Evolutionary conservation across 2,888 invertebrate genomes (phyloP), one percentile per base, ranked within the genome.

Genomic region (Ceraclea dissimilis): DNA sequence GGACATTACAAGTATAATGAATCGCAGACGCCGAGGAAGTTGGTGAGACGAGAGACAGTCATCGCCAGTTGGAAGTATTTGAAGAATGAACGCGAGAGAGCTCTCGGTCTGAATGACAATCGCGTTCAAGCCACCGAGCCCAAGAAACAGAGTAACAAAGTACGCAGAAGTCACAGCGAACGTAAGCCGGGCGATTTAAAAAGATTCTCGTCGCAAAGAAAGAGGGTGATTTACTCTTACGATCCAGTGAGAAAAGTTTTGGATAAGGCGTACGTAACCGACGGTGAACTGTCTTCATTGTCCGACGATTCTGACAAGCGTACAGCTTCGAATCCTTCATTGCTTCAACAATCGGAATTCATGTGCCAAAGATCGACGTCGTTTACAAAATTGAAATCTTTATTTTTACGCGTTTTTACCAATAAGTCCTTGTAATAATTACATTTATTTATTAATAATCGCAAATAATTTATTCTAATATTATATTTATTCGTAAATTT

Each of bases 21-120:
- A 20, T 8, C 21, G 33, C 43, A 26, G n/a, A 13, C 44, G 8
- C 16, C 21, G 22, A 52, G 55, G 39, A 76, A 72, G 66, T 76
- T 76, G 26, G 77, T 76, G 67, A 71, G 78, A 1, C 67, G 78
- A 10, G 78, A 78, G 64, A 74, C 76, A 1, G 76, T 78, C 33
- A 78, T 78, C 19, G 78, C 78, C 21, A 77, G 77, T 0, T 78
- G 78, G 78, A 76, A 73, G 63, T 74, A 69, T 62, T 64, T 78
- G 65, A 78, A 78, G 65, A 76, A 76, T 58, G 78, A 78, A 60
- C 68, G 78, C 5, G 78, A 78, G 59, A 71, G 70, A 59, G 77
- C 78, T 52, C 65, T 78, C 34, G 78, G 78, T 0, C 47, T 21
- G 18, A 52, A 49, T 22, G 52, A 55, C 26, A 19, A 43, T 51